Evolutionary conservation across 2,888 invertebrate species (phyloP), one percentile per base, ranked within the genome.

Genomic region (Nemurella pictetii): DNA sequence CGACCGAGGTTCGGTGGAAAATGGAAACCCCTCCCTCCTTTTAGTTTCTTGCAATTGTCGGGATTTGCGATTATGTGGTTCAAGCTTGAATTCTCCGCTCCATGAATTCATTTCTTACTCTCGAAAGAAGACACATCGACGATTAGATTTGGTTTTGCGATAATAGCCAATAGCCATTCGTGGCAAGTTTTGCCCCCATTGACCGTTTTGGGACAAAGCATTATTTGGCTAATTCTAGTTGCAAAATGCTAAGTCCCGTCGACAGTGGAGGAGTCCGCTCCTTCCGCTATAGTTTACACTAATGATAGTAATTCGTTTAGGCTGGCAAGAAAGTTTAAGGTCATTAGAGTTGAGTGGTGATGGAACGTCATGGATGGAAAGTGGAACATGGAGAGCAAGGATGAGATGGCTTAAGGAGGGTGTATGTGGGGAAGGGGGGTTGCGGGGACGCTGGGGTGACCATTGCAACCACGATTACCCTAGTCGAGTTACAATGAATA

Each of bases 311-410:
- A 30, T 80, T 80, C n/a, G 80, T 30, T 28, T 5, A 80, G 29
- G 80, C 80, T 28, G 32, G 80, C 80, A 80, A 80, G 30, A 25
- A 80, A 80, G 80, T 80, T 80, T 80, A n/a, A 80, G 80, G 30
- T 30, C 80, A 80, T 80, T 80, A 80, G 80, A 28, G 80, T 32
- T 80, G 80, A 80, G 80, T 30, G 80, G 12, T 80, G 80, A 80
- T 32, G 80, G 80, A 29, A 28, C 75, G 28, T 75, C 26, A 75
- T 27, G 75, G 27, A 55, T 55, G 55, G 3, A 55, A 55, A 55
- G 55, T 55, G 55, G 55, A 55, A 55, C 55, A 55, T 55, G 55
- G 15, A 55, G 15, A 55, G 55, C 20, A 20, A 55, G 55, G 3
- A 9, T 9, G 32, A 9, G 32, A 9, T 32, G 32, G 32, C 4